Evolutionary conservation across 2,113 vertebrate species (phyloP).

Genomic region (Cinclus mexicanus): DNA sequence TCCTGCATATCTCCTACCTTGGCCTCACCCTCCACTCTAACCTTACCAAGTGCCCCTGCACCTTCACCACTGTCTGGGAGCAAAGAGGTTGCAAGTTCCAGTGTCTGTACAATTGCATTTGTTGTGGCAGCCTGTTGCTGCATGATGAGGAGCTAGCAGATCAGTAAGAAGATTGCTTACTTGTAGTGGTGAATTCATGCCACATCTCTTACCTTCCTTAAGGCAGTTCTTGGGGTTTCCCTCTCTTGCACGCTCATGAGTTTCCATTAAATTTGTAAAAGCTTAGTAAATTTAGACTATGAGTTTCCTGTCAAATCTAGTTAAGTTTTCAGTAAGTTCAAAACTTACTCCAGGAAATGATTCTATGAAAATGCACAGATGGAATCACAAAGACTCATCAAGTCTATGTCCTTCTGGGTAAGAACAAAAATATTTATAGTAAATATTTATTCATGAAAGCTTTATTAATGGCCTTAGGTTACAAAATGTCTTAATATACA

Average conservation of each 20-base stretch:
- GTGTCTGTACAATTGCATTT: not conserved
- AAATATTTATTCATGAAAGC: not conserved
- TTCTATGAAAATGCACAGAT: not conserved
- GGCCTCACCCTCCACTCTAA: not conserved
- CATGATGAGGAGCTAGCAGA: not conserved
- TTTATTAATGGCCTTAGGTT: not conserved
- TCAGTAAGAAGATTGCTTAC: not conserved
- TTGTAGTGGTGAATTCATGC: not conserved
- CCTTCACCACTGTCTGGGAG: not conserved
- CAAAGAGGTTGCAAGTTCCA: not conserved
- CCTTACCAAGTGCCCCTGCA: not conserved
- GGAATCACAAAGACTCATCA: not conserved
- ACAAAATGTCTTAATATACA: not conserved
- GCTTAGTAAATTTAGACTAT: not conserved
- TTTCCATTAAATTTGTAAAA: not conserved
- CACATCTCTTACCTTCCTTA: rapidly evolving
- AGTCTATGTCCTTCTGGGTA: not conserved
- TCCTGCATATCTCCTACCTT: not conserved
- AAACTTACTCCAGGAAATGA: not conserved
- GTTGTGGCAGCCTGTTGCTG: not conserved
- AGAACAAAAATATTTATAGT: not conserved
- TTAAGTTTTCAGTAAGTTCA: not conserved
- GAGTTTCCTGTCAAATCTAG: not conserved
- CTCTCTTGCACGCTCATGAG: not conserved
- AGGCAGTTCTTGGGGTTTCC: not conserved